phyloP scores from a whole-genome alignment of 2,888 invertebrate genomes.

The Zonitis immaculata region DNA sequence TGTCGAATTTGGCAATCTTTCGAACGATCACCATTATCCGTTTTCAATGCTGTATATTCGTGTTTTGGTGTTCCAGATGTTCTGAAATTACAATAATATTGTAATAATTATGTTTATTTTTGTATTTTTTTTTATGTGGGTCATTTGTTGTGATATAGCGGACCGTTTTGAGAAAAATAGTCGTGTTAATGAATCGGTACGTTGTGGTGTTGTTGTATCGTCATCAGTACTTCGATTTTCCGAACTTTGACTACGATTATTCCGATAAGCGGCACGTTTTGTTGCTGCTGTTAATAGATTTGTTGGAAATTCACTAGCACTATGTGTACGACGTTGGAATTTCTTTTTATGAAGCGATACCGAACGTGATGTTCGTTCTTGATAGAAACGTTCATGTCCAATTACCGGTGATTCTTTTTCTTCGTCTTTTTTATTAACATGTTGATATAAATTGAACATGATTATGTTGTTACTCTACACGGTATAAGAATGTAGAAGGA shows the following conservation, averaged over 20 bases:
- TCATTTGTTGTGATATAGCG: too few relatives aligned
- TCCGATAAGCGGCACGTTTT: conserved; percentile 57
- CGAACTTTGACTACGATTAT: conserved; percentile 61
- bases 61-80: conserved; percentile 51
- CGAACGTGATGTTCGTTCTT: conserved; percentile 56
- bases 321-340: conserved; percentile 61
- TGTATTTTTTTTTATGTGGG: too few relatives aligned
- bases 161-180: conserved; percentile 55
- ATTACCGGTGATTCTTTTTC: conserved; percentile 61
- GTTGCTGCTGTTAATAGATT: conserved; percentile 60
- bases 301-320: conserved; percentile 63
- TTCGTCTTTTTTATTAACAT: conserved; percentile 57
- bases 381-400: conserved; percentile 77
- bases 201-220: conserved; percentile 50
- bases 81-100: too few relatives aligned
- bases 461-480: conserved; percentile 5
- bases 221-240: conserved; percentile 59
- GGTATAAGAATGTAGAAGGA: conserved; percentile 5
- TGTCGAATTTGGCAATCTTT: conserved; percentile 56
- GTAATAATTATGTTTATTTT: too few relatives aligned
- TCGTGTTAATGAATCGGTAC: conserved; percentile 72
- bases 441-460: conserved; percentile 76
- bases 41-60: conserved; percentile 64
- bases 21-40: conserved; percentile 58
- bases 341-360: conserved; percentile 50